Conservation (phyloP, 37 sponge, comb jelly and placozoan genomes). For the Chondrosia reniformis region DNA sequence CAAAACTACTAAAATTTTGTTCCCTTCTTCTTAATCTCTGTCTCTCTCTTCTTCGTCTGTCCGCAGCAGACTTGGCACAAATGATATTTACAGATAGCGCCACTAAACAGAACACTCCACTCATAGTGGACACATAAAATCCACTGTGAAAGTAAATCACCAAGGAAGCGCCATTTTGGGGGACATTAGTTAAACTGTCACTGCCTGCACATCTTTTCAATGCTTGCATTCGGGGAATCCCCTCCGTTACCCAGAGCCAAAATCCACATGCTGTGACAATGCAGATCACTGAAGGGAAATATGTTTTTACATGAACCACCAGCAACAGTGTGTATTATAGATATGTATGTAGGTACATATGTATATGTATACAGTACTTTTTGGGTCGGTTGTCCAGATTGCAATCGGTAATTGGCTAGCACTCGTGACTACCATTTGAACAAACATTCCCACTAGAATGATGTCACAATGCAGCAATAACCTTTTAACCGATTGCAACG, state of each 20-base stretch:
- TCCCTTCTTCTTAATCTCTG: conserved; percentile 10
- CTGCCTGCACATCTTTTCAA: too few relatives aligned
- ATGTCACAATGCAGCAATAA: too few relatives aligned
- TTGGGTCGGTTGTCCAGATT: too few relatives aligned
- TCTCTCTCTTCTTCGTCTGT: conserved; percentile 39
- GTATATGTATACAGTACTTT: background rate
- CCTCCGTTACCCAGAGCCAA: conserved; percentile 67
- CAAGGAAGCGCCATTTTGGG: background rate
- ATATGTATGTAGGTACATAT: background rate
- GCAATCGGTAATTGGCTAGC: too few relatives aligned
- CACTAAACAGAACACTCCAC: conserved; percentile 50
- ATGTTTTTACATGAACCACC: background rate
- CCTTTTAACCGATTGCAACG: too few relatives aligned
- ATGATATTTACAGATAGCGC: conserved; percentile 65
- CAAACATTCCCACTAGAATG: too few relatives aligned
- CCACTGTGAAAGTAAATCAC: conserved; percentile 37
- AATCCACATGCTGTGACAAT: conserved; percentile 65
- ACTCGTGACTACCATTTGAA: too few relatives aligned
- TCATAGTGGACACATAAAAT: conserved; percentile 55
- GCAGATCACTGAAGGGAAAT: conserved; percentile 54
- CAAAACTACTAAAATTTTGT: background rate
- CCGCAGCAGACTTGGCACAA: conserved; percentile 64
- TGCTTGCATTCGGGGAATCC: background rate
- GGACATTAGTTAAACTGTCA: background rate
- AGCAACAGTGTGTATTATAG: background rate